A percentile compares a stretch with the other conserved stretches of the same genome.
These are phyloP conservation scores for Camptogramma bilineatum DNA, from an alignment of 2,888 invertebrate genomes.

Conservation along the genomic window DNA sequence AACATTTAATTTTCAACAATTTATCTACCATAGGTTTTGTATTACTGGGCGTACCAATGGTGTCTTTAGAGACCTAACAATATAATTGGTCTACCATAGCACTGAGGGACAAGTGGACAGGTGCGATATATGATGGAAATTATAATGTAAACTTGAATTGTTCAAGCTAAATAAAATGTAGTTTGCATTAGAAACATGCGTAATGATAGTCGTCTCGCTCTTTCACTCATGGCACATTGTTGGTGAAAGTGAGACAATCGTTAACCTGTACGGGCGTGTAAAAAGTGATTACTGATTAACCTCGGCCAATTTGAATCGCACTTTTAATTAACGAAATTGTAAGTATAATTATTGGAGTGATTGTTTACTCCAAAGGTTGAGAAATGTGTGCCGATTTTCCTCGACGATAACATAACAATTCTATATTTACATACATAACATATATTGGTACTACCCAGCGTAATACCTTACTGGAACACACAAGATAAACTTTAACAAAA, in stretches of 20 bases:
- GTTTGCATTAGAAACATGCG: constrained; percentile 4
- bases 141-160: not conserved
- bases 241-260: constrained; percentile 28
- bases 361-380: constrained; percentile 32
- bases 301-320: constrained; percentile 8
- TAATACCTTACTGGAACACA: constrained; percentile 73
- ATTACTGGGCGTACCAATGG: constrained; percentile 58
- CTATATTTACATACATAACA: constrained; percentile 48
- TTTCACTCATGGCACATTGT: constrained; percentile 31
- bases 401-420: constrained; percentile 41
- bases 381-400: constrained; percentile 25
- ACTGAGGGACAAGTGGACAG: constrained; percentile 11
- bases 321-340: constrained; percentile 5
- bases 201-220: constrained; percentile 16
- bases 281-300: not conserved
- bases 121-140: constrained; percentile 9
- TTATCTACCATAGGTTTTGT: constrained; percentile 71
- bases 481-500: constrained; percentile 83
- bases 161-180: not conserved
- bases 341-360: constrained; percentile 1
- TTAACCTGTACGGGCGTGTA: not conserved
- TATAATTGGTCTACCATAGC: constrained; percentile 35
- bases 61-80: constrained; percentile 33
- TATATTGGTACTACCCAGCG: constrained; percentile 69
- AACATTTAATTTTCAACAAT: constrained; percentile 77